Evolutionary conservation across 2,797 vertebrate genomes (phyloP).

Genomic region (Micropoecilia bifurca): DNA sequence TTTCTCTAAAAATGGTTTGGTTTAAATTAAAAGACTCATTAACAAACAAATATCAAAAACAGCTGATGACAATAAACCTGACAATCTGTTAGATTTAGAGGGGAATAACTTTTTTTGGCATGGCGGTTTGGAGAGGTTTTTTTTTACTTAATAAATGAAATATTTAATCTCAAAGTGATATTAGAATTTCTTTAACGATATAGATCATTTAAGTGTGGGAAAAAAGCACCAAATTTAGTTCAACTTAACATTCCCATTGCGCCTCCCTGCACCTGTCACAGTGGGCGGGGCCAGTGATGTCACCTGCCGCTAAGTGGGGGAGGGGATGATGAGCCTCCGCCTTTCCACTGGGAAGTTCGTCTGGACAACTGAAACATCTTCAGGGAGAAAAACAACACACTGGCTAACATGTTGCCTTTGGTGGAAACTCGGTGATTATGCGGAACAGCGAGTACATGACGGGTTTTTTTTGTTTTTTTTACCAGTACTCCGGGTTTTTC

Average conservation of each 20-base stretch:
- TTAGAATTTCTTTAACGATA: not conserved
- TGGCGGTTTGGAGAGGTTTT: not conserved
- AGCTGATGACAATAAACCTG: not conserved
- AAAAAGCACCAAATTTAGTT: not conserved
- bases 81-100: not conserved
- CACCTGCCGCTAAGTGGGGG: slow-evolving; percentile 58
- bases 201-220: not conserved
- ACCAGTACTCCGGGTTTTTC: slow-evolving; percentile 4
- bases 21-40: not conserved
- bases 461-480: not conserved
- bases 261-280: slow-evolving; percentile 70
- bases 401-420: not conserved
- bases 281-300: slow-evolving; percentile 69
- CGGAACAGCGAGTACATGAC: not conserved
- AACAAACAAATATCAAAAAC: not conserved
- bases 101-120: not conserved
- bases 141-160: not conserved
- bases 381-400: not conserved
- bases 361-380: not conserved
- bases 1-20: not conserved
- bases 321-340: slow-evolving; percentile 16
- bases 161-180: not conserved
- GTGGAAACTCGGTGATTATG: slow-evolving; percentile 12
- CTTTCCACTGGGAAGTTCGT: slow-evolving; percentile 12
- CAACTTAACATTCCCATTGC: not conserved